Base-by-base conservation (phyloP, 1,140 invertebrate species). In the Arion vulgaris region DNA sequence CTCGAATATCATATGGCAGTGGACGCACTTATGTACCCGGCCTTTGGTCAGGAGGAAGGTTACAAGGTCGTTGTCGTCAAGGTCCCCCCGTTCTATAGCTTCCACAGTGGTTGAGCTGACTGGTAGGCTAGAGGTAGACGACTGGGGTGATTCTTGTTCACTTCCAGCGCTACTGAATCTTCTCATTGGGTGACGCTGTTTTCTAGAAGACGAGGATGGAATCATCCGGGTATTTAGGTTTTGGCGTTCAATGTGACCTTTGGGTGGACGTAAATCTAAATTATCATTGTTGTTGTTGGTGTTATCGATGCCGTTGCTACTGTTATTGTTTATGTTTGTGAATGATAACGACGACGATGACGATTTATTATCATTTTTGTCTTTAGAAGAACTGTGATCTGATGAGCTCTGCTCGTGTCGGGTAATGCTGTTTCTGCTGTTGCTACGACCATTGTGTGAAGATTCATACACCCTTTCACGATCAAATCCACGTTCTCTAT, bases 1-100 rank as follows among this genome's bases (percentile, higher is more conserved):
- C 57, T 91, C 89, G 76, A 90, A 91, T 26, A 91, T 87, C 76
- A 91, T 90, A 83, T 88, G 88, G 73, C 90, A 91, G 79, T 91
- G 90, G 62, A 89, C 87, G 75, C 90, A 91, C 62, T 90, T 87
- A 83, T 89, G 89, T 1, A 89, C 88, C 53, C 90, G 85, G 0
- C 89, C 89, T 71, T 89, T 86, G 17, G 77, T 85, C 53, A 89
- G 81, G 17, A 89, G 86, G 49, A 87, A 89, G 17, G 85, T 82
- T 53, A 89, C 85, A 83, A 89, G 84, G 0, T 85, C 82, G 66
- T 86, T 85, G 79, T 89, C 88, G 49, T 85, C 83, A 68, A 80
- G 81, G 39, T 78, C 81, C 0, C 41, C 62, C 28, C 38, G 72
- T 41, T 75, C 72, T 45, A 75, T 83, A 66, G 71, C 80, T 72